Percentiles rank a stretch among this genome's conserved stretches.
Evolutionary conservation across 1,140 invertebrate species (phyloP).

Genomic region (Trichonephila inaurata): DNA sequence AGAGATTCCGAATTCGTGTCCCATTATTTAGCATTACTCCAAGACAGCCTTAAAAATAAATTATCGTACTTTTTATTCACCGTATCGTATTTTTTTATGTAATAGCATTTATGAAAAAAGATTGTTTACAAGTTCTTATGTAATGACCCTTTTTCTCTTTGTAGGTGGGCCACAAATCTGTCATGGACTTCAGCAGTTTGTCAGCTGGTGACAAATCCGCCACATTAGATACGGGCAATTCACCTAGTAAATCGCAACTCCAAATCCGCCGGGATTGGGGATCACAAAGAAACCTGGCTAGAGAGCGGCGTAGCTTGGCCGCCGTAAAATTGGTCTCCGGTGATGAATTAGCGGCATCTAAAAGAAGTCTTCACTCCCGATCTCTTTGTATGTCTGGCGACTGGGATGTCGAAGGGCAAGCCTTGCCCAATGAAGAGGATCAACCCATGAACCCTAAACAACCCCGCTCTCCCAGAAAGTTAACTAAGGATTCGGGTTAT

Average conservation of each 20-base stretch:
- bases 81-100: too few species aligned
- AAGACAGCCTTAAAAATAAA: too few species aligned
- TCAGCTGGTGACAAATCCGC: conserved; percentile 41
- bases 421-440: background rate
- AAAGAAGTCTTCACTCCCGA: conserved; percentile 60
- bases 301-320: conserved; percentile 61
- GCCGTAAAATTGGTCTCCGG: background rate
- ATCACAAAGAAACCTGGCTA: conserved; percentile 62
- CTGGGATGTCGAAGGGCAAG: conserved; percentile 34
- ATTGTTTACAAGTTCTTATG: background rate
- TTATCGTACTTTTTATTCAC: background rate
- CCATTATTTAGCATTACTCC: too few species aligned
- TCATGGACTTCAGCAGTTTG: background rate
- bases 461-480: conserved; percentile 78
- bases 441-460: conserved; percentile 14
- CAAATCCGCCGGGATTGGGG: conserved; percentile 65
- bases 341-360: conserved; percentile 26
- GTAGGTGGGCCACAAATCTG: conserved; percentile 58
- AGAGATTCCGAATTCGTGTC: too few species aligned
- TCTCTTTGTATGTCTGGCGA: conserved; percentile 64
- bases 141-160: background rate
- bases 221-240: background rate
- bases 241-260: background rate
- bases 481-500: conserved; percentile 81
- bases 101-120: too few species aligned